Evolutionary conservation across 2,113 vertebrate species (phyloP).

Genomic region (Enhydra lutris): DNA sequence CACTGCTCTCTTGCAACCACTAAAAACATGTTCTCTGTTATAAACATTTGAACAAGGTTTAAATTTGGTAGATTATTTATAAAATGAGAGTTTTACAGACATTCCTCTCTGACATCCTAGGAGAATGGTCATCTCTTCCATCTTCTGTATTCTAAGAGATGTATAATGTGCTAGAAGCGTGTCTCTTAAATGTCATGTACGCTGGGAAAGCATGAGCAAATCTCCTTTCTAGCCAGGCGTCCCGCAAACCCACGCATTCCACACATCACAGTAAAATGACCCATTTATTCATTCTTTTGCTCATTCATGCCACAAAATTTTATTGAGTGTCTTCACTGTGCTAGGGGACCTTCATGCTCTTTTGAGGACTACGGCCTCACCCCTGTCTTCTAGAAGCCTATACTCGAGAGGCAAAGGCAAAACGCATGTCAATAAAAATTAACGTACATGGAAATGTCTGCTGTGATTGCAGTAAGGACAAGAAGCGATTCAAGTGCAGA

Average conservation of each 20-base stretch:
- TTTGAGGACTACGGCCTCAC: neutral
- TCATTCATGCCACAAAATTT: neutral
- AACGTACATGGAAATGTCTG: neutral
- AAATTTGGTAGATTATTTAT: constrained; percentile 81
- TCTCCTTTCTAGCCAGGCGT: neutral
- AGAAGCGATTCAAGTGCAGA: neutral
- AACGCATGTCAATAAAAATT: neutral
- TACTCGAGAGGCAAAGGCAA: neutral
- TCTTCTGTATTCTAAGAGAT: constrained; percentile 34
- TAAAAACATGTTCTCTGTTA: constrained; percentile 80
- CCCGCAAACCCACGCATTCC: neutral
- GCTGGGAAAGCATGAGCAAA: neutral
- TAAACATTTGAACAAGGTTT: constrained; percentile 80
- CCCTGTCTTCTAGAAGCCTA: neutral
- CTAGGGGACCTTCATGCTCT: neutral
- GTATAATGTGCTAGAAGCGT: neutral
- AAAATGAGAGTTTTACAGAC: constrained; percentile 78
- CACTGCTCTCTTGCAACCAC: constrained; percentile 79
- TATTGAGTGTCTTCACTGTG: neutral
- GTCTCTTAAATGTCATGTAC: neutral
- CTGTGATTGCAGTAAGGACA: neutral
- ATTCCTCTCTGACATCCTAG: constrained; percentile 61
- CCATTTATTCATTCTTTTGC: neutral
- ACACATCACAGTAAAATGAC: neutral
- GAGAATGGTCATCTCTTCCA: constrained; percentile 63